These are phyloP conservation scores for Ctenicera cuprea DNA, from an alignment of 2,888 invertebrate species.

Conservation along the genomic window DNA sequence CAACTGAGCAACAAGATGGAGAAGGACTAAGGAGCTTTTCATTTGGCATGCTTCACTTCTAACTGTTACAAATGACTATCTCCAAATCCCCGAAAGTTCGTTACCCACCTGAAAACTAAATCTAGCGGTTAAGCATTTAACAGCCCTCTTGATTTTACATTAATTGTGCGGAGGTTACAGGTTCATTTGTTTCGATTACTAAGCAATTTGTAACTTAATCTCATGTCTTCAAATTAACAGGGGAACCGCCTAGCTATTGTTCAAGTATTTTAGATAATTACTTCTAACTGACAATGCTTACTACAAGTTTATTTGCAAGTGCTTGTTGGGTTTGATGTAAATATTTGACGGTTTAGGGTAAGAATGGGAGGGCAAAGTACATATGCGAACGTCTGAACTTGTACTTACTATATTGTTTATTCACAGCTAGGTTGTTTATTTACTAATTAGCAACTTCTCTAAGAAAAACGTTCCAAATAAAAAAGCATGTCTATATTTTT, in stretches of 20 bases:
- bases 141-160: slow-evolving; percentile 45
- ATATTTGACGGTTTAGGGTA: slow-evolving; percentile 9
- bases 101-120: slow-evolving; percentile 41
- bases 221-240: slow-evolving; percentile 44
- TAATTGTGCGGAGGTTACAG: slow-evolving; percentile 47
- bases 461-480: too few species aligned
- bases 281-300: slow-evolving; percentile 32
- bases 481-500: too few species aligned
- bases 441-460: too few species aligned
- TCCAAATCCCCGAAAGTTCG: slow-evolving; percentile 12
- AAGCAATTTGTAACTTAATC: slow-evolving; percentile 46
- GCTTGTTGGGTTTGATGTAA: slow-evolving; percentile 12
- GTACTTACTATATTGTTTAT: neutral
- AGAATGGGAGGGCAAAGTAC: neutral
- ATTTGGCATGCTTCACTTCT: slow-evolving; percentile 16
- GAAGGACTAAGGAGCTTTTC: neutral
- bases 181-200: slow-evolving; percentile 48
- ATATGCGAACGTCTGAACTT: neutral
- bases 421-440: too few species aligned
- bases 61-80: slow-evolving; percentile 22
- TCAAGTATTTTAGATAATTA: slow-evolving; percentile 43
- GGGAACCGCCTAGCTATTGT: slow-evolving; percentile 43
- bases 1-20: neutral
- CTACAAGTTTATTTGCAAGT: slow-evolving; percentile 34
- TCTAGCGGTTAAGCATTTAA: slow-evolving; percentile 43